These are phyloP conservation scores for Habroteleia sp. DNA, from an alignment of 2,888 invertebrate species.

Conservation along the genomic window DNA sequence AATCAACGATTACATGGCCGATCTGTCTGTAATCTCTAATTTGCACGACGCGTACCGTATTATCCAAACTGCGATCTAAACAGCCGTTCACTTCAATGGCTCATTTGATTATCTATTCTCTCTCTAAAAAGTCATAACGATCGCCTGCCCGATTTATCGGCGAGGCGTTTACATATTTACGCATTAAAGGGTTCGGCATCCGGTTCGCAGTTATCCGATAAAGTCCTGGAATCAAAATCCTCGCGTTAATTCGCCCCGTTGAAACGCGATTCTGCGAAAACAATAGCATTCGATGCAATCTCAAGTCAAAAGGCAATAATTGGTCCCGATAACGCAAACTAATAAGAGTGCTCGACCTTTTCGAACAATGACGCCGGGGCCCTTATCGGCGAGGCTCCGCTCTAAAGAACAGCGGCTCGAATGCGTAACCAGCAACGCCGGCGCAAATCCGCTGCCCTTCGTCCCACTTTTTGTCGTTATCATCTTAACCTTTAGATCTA, in stretches of 20 bases:
- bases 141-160: slow-evolving; percentile 17
- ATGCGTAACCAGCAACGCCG: slow-evolving; percentile 47
- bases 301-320: slow-evolving; percentile 58
- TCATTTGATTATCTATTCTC: slow-evolving; percentile 30
- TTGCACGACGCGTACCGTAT: neutral
- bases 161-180: slow-evolving; percentile 27
- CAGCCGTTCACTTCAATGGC: slow-evolving; percentile 4
- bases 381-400: slow-evolving; percentile 44
- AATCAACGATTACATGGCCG: slow-evolving; percentile 7
- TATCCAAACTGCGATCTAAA: slow-evolving; percentile 36
- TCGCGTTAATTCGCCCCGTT: slow-evolving; percentile 30
- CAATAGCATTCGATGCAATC: slow-evolving; percentile 53
- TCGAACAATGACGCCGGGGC: slow-evolving; percentile 52
- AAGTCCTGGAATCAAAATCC: slow-evolving; percentile 25
- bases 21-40: slow-evolving; percentile 3
- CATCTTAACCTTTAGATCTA: slow-evolving; percentile 53
- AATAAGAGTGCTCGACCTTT: slow-evolving; percentile 62
- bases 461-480: slow-evolving; percentile 61
- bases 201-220: slow-evolving; percentile 12
- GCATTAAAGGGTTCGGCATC: slow-evolving; percentile 23
- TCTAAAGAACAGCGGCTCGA: slow-evolving; percentile 36
- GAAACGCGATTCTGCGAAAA: slow-evolving; percentile 34
- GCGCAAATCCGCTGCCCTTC: slow-evolving; percentile 39
- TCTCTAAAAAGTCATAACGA: slow-evolving; percentile 32
- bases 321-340: slow-evolving; percentile 55